These are phyloP conservation scores for Procambarus clarkii DNA, from an alignment of 1,140 invertebrate genomes.

Conservation along the genomic window DNA sequence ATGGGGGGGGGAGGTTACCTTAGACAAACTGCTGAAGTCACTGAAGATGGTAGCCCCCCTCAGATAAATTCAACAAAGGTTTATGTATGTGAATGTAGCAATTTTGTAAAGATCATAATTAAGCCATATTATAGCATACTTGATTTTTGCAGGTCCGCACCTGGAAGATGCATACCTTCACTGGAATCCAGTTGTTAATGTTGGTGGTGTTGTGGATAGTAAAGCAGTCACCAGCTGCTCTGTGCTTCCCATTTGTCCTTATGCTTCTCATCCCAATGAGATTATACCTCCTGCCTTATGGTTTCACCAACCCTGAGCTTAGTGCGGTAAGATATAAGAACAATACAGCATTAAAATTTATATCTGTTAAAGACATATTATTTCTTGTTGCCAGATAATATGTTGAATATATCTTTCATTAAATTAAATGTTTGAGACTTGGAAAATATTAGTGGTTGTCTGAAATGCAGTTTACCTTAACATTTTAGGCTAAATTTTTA, in stretches of 20 bases:
- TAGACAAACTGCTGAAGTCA: too few species aligned
- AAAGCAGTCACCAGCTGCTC: constrained; percentile 90
- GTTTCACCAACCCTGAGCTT: constrained; percentile 89
- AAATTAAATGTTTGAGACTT: not conserved
- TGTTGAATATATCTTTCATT: not conserved
- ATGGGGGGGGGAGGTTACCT: too few species aligned
- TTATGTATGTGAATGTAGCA: too few species aligned
- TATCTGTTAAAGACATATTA: not conserved
- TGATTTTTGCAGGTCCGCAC: constrained; percentile 84
- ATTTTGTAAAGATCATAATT: too few species aligned
- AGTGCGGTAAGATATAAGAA: constrained; percentile 81
- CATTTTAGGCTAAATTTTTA: too few species aligned
- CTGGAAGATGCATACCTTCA: constrained; percentile 94
- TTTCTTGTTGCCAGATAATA: not conserved
- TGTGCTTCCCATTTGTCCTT: constrained; percentile 94
- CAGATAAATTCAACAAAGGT: too few species aligned
- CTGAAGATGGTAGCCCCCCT: too few species aligned
- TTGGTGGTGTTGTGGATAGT: constrained; percentile 88
- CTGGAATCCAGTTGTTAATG: constrained; percentile 87
- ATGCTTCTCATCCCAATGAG: constrained; percentile 92
- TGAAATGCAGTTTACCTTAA: too few species aligned
- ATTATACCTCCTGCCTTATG: constrained; percentile 83
- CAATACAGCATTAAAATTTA: not conserved
- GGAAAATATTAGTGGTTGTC: too few species aligned
- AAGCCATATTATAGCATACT: not conserved